Evolutionary conservation across 1,140 invertebrate genomes (phyloP).

Genomic region (Pinna nobilis): DNA sequence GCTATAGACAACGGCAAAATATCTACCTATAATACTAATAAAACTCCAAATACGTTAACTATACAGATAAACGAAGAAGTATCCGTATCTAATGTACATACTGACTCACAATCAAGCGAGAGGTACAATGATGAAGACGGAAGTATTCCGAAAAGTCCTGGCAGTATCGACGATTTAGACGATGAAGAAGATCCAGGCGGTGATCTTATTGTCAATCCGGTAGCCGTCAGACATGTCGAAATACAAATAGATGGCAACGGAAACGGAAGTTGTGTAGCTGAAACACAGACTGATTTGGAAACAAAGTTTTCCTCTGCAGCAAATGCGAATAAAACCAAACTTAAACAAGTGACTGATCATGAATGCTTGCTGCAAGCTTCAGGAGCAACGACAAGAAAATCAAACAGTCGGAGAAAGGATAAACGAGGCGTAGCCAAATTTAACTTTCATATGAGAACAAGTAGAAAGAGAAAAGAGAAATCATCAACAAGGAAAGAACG

Average conservation of each 20-base stretch:
- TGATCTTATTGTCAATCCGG: slow-evolving; percentile 63
- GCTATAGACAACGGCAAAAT: slow-evolving; percentile 63
- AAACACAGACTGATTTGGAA: slow-evolving; percentile 35
- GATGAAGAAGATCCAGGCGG: slow-evolving; percentile 89
- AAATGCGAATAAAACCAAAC: slow-evolving; percentile 10
- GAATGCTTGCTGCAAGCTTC: slow-evolving; percentile 3
- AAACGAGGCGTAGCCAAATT: slow-evolving; percentile 83
- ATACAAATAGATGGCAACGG: slow-evolving; percentile 42
- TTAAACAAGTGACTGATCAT: slow-evolving; percentile 13
- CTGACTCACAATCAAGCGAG: slow-evolving; percentile 52
- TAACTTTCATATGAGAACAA: slow-evolving; percentile 71
- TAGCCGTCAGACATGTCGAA: slow-evolving; percentile 47
- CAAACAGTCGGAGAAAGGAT: slow-evolving; percentile 39
- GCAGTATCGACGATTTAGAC: slow-evolving; percentile 77
- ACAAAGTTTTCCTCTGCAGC: slow-evolving; percentile 29
- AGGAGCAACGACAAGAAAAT: slow-evolving; percentile 16
- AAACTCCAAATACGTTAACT: slow-evolving; percentile 41
- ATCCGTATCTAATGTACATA: slow-evolving; percentile 80
- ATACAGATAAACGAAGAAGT: slow-evolving; percentile 77
- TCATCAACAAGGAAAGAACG: slow-evolving; percentile 96
- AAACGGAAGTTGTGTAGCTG: slow-evolving; percentile 41
- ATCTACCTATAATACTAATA: slow-evolving; percentile 77
- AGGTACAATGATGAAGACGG: slow-evolving; percentile 83
- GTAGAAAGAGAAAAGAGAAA: slow-evolving; percentile 78
- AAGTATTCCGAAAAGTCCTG: slow-evolving; percentile 69